Conservation (phyloP, 2,113 vertebrate species). For the Peromyscus maniculatus region DNA sequence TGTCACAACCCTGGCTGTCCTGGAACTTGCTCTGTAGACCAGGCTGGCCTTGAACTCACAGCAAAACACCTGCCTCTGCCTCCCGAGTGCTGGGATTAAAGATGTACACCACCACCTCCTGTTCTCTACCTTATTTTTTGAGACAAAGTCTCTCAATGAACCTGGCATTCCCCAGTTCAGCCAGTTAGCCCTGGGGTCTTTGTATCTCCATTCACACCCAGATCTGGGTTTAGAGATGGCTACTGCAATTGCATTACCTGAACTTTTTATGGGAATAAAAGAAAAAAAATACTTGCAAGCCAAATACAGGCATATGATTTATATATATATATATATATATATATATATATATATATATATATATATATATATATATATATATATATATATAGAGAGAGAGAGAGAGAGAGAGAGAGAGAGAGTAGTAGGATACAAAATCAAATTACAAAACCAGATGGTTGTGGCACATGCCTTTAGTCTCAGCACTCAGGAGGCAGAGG, state of each 20-base stretch:
- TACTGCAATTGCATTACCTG: neutral
- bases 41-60: neutral
- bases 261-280: neutral
- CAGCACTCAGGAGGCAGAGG: too few relatives aligned
- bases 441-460: neutral
- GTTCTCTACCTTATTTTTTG: neutral
- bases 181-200: neutral
- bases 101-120: too few relatives aligned
- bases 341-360: too few relatives aligned
- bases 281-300: neutral
- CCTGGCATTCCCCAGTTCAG: neutral
- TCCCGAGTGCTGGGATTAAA: neutral
- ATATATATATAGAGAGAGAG: too few relatives aligned
- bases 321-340: too few relatives aligned
- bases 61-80: neutral
- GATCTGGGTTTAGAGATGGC: neutral
- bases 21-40: neutral
- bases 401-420: too few relatives aligned
- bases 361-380: too few relatives aligned
- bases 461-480: neutral
- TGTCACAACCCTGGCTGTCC: neutral
- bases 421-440: neutral
- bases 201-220: neutral
- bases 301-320: neutral
- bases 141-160: neutral